Base-by-base conservation (phyloP, 2,888 invertebrate species). In the Caenorhabditis imperialis region DNA sequence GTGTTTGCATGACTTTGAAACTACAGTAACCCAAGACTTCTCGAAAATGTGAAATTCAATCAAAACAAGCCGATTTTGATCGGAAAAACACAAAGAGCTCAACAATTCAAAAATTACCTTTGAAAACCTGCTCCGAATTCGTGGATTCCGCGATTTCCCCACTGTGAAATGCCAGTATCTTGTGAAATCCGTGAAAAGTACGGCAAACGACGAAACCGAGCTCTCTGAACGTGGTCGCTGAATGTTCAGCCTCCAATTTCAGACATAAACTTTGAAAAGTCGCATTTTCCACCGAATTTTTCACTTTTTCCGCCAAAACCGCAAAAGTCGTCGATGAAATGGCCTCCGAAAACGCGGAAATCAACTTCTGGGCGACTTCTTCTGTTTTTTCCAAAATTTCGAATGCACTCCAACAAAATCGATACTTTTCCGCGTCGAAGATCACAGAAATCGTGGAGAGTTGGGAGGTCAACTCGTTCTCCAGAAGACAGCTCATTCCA, bases 331-430 rank as follows among this genome's bases (percentile, higher is more conserved):
- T 65, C 4, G 65, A 50, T 44, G 55, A 55, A 12, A 65, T 65
- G 3, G 55, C 65, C 22, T 57, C 48, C 7, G 18, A 23, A 50
- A 65, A 65, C 0, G 48, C 63, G 14, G 30, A 5, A 16, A 65
- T 16, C n/a, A 77, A 37, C 40, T 79, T 76, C 7, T 83, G 81
- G n/a, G 75, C 30, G 5, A 73, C 58, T 74, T 90, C 90, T 88
- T 90, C 90, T 0, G 94, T 94, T 89, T 97, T 97, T 0, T 95
- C 95, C 3, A 98, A 89, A 22, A 96, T 90, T 38, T 92, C 92
- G 88, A 96, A 98, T 0, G 97, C 97, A 80, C 92, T 92, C 86
- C 94, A 93, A 0, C 97, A 90, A 82, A 94, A 93, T 10, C 92
- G 91, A 88, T 96, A 98, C 6, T 92, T 92, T 12, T 91, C 91